Evolutionary conservation across 1,140 invertebrate genomes (phyloP).

Genomic region (Matsumurasca onukii): DNA sequence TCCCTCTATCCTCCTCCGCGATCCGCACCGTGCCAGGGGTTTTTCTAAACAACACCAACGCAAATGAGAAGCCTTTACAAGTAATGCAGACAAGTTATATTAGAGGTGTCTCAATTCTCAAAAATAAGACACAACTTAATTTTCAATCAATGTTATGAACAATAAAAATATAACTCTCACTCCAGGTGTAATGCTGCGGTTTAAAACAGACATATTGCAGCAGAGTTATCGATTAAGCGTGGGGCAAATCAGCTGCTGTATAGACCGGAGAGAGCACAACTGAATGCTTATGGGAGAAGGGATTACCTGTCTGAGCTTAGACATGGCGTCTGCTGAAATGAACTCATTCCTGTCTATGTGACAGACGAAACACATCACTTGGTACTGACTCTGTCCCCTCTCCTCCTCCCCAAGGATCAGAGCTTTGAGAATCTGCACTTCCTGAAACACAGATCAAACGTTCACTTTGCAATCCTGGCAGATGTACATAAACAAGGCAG

Average conservation of each 20-base stretch:
- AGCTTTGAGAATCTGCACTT: conserved; percentile 89
- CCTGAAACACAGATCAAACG: conserved; percentile 57
- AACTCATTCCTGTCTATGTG: conserved; percentile 90
- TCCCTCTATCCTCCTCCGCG: conserved; percentile 86
- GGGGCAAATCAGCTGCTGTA: too few relatives aligned
- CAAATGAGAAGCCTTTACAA: too few relatives aligned
- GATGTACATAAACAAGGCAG: not conserved
- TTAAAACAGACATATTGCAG: too few relatives aligned
- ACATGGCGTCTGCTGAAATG: conserved; percentile 94
- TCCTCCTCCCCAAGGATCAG: conserved; percentile 95
- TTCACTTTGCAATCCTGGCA: not conserved
- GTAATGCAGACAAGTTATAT: too few relatives aligned
- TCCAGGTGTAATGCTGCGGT: too few relatives aligned
- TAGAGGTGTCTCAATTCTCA: too few relatives aligned
- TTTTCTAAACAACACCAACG: conserved; percentile 51
- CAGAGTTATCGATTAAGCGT: too few relatives aligned
- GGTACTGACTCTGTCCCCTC: conserved; percentile 83
- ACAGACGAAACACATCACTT: conserved; percentile 90
- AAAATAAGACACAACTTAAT: too few relatives aligned
- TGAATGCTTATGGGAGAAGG: too few relatives aligned
- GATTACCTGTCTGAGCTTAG: conserved; percentile 89
- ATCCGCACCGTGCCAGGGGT: conserved; percentile 78
- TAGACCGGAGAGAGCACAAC: too few relatives aligned
- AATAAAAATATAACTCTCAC: too few relatives aligned
- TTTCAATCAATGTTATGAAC: too few relatives aligned